These are phyloP conservation scores for Drosophila formosana DNA, from an alignment of 2,888 invertebrate species.

Conservation along the genomic window DNA sequence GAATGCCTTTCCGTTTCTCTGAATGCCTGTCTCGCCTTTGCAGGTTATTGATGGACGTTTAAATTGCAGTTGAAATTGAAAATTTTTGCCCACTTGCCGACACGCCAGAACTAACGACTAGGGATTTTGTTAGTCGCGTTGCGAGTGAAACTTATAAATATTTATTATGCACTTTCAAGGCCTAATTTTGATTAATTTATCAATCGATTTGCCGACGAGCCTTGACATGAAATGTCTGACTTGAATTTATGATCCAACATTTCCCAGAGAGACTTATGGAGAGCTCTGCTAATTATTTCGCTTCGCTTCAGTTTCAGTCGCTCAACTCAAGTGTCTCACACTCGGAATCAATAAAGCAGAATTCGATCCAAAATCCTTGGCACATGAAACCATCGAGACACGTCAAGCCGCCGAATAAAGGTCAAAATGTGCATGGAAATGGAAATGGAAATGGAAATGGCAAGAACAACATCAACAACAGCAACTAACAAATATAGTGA, in stretches of 20 bases:
- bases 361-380: constrained; percentile 51
- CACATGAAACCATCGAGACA: constrained; percentile 55
- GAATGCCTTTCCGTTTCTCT: not conserved
- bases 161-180: constrained; percentile 75
- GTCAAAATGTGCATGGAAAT: constrained; percentile 24
- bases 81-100: constrained; percentile 34
- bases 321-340: constrained; percentile 27
- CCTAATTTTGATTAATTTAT: constrained; percentile 76
- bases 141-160: constrained; percentile 60
- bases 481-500: constrained; percentile 43
- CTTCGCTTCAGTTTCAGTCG: constrained; percentile 30
- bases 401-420: constrained; percentile 49
- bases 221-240: constrained; percentile 76
- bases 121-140: constrained; percentile 6
- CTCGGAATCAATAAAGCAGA: constrained; percentile 60
- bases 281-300: constrained; percentile 66
- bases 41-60: constrained; percentile 76
- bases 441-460: constrained; percentile 7
- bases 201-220: constrained; percentile 68
- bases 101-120: constrained; percentile 31
- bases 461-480: constrained; percentile 29
- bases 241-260: constrained; percentile 67
- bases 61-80: constrained; percentile 78
- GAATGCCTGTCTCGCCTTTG: not conserved
- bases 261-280: constrained; percentile 25